Evolutionary conservation across 2,797 vertebrate genomes (phyloP).

Genomic region (Macrochelys suwanniensis): DNA sequence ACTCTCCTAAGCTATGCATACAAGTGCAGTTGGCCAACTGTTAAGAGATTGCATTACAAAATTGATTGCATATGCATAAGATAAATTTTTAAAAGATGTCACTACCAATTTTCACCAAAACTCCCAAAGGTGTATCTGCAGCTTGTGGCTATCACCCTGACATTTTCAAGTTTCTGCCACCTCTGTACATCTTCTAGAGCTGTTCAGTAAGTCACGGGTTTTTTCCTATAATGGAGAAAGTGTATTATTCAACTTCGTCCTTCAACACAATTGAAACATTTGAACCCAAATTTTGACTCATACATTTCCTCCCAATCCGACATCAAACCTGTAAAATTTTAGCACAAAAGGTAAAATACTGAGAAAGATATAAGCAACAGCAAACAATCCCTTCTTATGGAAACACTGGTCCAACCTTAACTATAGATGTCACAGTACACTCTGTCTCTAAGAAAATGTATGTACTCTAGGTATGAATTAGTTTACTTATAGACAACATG

Average conservation of each 20-base stretch:
- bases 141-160: not conserved
- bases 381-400: not conserved
- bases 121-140: not conserved
- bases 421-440: not conserved
- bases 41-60: not conserved
- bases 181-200: not conserved
- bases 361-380: not conserved
- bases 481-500: not conserved
- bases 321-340: not conserved
- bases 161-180: not conserved
- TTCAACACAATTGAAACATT: not conserved
- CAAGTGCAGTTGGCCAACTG: not conserved
- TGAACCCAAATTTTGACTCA: not conserved
- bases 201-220: not conserved
- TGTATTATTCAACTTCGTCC: not conserved
- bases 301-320: not conserved
- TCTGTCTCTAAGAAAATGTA: not conserved
- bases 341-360: not conserved
- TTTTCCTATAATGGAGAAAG: not conserved
- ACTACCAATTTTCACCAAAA: not conserved
- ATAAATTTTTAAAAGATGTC: not conserved
- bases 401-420: not conserved
- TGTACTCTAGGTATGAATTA: not conserved
- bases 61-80: not conserved
- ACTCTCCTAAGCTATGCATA: not conserved